Evolutionary conservation across 53 echinoderm and acorn worm genomes (phyloP).

Genomic region (Apostichopus leukothele): DNA sequence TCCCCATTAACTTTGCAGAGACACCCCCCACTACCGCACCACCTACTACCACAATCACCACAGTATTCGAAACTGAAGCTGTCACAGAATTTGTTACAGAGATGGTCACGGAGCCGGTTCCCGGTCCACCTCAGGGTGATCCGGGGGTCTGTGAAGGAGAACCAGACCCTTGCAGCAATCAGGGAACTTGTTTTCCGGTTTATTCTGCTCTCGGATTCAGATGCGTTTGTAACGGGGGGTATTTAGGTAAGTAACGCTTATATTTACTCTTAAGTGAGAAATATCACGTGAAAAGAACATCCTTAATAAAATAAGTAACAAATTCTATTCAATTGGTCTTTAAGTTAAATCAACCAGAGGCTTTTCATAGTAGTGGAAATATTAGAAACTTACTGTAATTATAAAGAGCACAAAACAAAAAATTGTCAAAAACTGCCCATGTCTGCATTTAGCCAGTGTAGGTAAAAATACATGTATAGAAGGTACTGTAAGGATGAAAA

Average conservation of each 20-base stretch:
- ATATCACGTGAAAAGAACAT: too few species aligned
- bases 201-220: constrained; percentile 63
- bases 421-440: too few species aligned
- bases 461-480: too few species aligned
- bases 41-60: constrained; percentile 49
- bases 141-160: constrained; percentile 30
- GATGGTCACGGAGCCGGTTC: constrained; percentile 28
- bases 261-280: too few species aligned
- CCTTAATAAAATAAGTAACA: too few species aligned
- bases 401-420: too few species aligned
- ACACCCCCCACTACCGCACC: constrained; percentile 28
- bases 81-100: constrained; percentile 53
- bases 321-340: too few species aligned
- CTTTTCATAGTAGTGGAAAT: too few species aligned
- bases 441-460: too few species aligned
- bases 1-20: constrained; percentile 22
- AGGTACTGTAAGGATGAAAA: too few species aligned
- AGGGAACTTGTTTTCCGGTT: constrained; percentile 58
- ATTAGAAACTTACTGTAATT: too few species aligned
- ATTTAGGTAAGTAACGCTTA: constrained; percentile 53
- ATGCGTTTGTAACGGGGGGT: constrained; percentile 68
- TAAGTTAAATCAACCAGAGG: too few species aligned
- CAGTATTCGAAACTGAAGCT: constrained; percentile 42
- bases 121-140: constrained; percentile 42
- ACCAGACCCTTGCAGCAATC: constrained; percentile 20